phyloP scores from a whole-genome alignment of 2,113 vertebrate genomes.

The Thamnophis sirtalis region DNA sequence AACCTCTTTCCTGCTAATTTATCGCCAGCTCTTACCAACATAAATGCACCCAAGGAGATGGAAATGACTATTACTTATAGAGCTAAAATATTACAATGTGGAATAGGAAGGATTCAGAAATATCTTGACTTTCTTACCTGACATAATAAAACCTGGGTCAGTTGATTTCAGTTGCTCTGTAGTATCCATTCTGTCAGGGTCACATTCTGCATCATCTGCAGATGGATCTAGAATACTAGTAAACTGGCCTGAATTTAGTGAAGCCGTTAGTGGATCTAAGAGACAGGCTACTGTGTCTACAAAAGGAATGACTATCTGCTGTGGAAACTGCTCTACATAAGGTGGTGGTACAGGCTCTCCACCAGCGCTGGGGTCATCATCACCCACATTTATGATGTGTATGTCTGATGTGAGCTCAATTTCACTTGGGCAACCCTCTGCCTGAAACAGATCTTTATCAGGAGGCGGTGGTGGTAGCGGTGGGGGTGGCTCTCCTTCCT shows the following conservation, averaged over 20 bases:
- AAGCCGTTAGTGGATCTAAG: conserved; percentile 38
- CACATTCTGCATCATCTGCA: conserved; percentile 3
- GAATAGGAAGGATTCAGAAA: conserved; percentile 7
- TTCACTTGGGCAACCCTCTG: conserved; percentile 30
- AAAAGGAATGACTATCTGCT: conserved; percentile 46
- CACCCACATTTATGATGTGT: conserved; percentile 16
- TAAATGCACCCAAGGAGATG: not conserved
- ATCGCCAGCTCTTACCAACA: not conserved
- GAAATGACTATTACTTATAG: not conserved
- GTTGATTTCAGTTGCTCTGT: conserved; percentile 24
- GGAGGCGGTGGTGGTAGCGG: conserved; percentile 18
- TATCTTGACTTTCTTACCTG: conserved; percentile 56
- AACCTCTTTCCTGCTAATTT: not conserved
- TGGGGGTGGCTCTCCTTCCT: conserved; percentile 47
- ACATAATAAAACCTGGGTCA: conserved; percentile 47
- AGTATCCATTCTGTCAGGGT: conserved; percentile 8
- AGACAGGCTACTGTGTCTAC: conserved; percentile 31
- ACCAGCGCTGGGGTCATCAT: conserved; percentile 26
- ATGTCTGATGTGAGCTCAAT: conserved; percentile 13
- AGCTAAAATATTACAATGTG: conserved; percentile 11
- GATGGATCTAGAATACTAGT: not conserved
- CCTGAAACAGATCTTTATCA: conserved; percentile 31
- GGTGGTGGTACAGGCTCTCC: conserved; percentile 21
- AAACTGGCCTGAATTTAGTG: conserved; percentile 14
- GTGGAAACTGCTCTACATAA: conserved; percentile 51